Evolutionary conservation across 2,797 vertebrate species (phyloP).

Genomic region (Huso huso): DNA sequence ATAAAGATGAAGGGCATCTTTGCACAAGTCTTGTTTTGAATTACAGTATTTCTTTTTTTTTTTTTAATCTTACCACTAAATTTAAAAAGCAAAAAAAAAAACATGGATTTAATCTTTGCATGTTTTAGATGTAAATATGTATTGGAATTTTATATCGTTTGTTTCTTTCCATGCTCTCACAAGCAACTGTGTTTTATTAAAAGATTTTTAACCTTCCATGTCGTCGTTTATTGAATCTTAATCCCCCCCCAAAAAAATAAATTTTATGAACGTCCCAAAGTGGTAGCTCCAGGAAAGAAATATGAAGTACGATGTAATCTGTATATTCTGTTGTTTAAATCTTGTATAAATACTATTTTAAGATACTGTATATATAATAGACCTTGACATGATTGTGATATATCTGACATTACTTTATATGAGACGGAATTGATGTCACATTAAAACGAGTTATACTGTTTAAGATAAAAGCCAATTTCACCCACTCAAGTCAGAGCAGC

Average conservation of each 20-base stretch:
- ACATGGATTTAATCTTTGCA: conserved; percentile 60
- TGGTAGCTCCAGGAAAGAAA: no score
- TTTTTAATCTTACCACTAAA: conserved; percentile 49
- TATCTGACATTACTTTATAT: no score
- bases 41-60: conserved; percentile 45
- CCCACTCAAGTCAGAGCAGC: no score
- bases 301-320: no score
- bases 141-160: conserved; percentile 67
- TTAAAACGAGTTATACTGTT: no score
- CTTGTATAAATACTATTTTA: no score
- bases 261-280: no score
- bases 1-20: conserved; percentile 53
- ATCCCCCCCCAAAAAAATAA: conserved; percentile 1
- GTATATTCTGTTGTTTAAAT: no score
- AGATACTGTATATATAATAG: no score
- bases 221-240: conserved; percentile 15
- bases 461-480: no score
- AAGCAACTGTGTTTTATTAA: conserved; percentile 68
- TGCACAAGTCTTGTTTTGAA: conserved; percentile 66
- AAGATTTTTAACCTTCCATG: conserved; percentile 57
- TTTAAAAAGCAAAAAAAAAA: conserved; percentile 23
- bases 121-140: conserved; percentile 70
- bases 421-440: no score
- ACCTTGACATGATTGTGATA: no score
- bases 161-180: conserved; percentile 61